A percentile compares a stretch with the other conserved stretches of the same genome.
phyloP scores from a whole-genome alignment of 1,140 invertebrate genomes.

The Temnothorax nylanderi region DNA sequence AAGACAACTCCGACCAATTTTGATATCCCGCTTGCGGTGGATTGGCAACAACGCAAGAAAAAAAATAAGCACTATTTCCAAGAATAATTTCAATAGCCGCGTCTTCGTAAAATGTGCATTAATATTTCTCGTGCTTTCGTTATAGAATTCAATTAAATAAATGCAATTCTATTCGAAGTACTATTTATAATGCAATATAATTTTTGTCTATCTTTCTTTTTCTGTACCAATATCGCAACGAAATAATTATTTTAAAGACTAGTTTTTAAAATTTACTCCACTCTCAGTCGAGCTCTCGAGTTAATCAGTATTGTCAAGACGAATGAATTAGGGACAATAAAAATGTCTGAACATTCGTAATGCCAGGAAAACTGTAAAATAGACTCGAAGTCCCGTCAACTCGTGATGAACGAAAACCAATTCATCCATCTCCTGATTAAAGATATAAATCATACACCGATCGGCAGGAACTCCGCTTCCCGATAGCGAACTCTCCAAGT shows the following conservation, averaged over 20 bases:
- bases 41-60: slow-evolving; percentile 43
- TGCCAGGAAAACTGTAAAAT: not conserved
- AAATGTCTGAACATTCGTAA: slow-evolving; percentile 3
- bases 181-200: not conserved
- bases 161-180: not conserved
- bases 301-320: not conserved
- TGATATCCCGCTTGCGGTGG: slow-evolving; percentile 35
- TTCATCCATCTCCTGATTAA: slow-evolving; percentile 41
- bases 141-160: not conserved
- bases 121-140: too few relatives aligned
- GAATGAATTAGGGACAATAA: not conserved
- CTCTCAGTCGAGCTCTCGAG: not conserved
- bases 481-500: slow-evolving; percentile 24
- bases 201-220: not conserved
- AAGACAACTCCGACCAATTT: slow-evolving; percentile 39
- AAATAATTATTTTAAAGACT: not conserved
- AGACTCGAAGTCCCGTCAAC: not conserved
- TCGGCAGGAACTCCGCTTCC: slow-evolving; percentile 9
- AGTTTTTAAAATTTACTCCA: not conserved
- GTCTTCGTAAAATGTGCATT: not conserved
- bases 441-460: slow-evolving; percentile 31
- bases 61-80: not conserved
- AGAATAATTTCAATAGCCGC: slow-evolving; percentile 5
- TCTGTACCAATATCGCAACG: not conserved
- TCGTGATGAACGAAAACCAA: slow-evolving; percentile 19